Base-by-base conservation (phyloP, 2,113 vertebrate genomes). In the Zosterops borbonicus region DNA sequence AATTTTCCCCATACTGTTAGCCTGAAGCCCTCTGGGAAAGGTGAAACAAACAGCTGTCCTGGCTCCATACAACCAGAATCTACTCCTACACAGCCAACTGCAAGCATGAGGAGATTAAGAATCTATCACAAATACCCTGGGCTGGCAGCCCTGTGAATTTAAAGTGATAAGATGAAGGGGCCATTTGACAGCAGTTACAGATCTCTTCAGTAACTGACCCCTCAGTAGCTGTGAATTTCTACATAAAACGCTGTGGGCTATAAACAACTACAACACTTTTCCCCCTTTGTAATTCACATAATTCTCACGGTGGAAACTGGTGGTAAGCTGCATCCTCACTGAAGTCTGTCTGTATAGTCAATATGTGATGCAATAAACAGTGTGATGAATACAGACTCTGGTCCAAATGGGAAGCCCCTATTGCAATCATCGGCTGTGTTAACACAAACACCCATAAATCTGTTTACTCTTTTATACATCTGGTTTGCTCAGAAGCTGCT, bases 1-100 rank as follows among this genome's bases (percentile, higher is more conserved):
- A 6, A 5, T 93, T 74, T 83, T 55, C 42, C 27, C 64, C 35
- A 58, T 15, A 50, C 24, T 44, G 67, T 58, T 91, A 87, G 76
- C 58, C 49, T 56, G 70, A 80, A 95, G 63, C 23, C 56, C 67
- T 53, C 28, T 31, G 55, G 83, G 78, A 27, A 83, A 89, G 64
- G 71, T 77, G 76, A 97, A 93, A 53, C 76, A 50, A 93, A 53
- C 62, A 80, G 78, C 82, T 93, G 78, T 83, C 67, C 70, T 95
- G 82, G 81, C 58, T 85, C 14, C 71, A 46, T 56, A 76, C 65
- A 82, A 9, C 28, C 55, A 58, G 28, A 76, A 69, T 60, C 37
- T 69, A 35, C 33, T 95, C 68, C 47, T 70, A 35, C 59, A 59
- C 58, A 81, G 60, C 35, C 65, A 91, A 37, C 28, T 52, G 49